Evolutionary conservation across 2,888 invertebrate species (phyloP).

Genomic region (Seladonia tumulorum): DNA sequence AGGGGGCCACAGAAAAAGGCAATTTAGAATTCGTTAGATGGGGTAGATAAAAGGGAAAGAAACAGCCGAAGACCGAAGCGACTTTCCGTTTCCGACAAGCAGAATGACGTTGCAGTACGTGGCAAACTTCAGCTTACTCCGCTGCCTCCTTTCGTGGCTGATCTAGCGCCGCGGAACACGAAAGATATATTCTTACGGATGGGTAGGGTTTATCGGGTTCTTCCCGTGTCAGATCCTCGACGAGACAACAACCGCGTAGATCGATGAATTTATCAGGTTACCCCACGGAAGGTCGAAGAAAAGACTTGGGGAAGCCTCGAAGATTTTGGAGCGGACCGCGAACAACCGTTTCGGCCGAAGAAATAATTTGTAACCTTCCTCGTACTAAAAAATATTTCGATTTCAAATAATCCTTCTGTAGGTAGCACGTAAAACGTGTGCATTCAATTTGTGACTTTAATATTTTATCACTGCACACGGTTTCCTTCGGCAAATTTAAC

Average conservation of each 20-base stretch:
- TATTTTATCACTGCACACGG: no score
- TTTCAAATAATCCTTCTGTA: not conserved
- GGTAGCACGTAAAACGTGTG: no score
- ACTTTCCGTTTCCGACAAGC: conserved; percentile 31
- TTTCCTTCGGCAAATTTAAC: no score
- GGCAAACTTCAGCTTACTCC: conserved; percentile 33
- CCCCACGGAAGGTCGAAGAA: not conserved
- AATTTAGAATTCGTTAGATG: conserved; percentile 1
- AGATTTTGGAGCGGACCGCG: not conserved
- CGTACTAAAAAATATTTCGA: not conserved
- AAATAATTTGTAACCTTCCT: no score
- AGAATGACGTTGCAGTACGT: conserved; percentile 46
- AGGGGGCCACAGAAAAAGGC: not conserved
- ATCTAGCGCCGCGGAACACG: conserved; percentile 35
- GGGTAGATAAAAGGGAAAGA: not conserved
- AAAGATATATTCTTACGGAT: conserved; percentile 2
- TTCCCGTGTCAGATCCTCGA: not conserved
- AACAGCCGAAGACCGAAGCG: not conserved
- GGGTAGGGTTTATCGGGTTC: not conserved
- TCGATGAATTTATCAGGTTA: conserved; percentile 13
- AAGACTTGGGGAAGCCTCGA: not conserved
- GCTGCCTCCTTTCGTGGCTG: conserved; percentile 7
- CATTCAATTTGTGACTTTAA: no score
- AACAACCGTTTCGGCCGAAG: not conserved
- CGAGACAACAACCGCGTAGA: not conserved